These are phyloP conservation scores for Theretra japonica DNA, from an alignment of 2,888 invertebrate genomes.

Conservation along the genomic window DNA sequence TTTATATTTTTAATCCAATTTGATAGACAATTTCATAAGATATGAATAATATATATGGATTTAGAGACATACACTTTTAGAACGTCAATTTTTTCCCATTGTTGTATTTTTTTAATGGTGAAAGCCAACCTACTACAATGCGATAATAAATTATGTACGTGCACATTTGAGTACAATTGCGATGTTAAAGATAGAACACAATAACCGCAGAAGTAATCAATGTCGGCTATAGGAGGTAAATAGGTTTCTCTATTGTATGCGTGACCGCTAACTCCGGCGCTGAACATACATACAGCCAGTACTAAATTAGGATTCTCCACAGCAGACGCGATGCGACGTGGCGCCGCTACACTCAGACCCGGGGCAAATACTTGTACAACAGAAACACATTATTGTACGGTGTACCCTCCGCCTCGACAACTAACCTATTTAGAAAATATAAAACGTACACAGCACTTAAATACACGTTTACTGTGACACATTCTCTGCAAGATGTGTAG, in stretches of 20 bases:
- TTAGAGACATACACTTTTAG: too few relatives aligned
- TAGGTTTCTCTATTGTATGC: background rate
- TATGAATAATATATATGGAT: too few relatives aligned
- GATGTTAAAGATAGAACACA: background rate
- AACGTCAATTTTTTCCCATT: background rate
- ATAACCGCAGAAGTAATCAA: background rate
- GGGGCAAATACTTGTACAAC: conserved; percentile 19
- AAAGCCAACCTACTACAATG: too few relatives aligned
- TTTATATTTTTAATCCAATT: too few relatives aligned
- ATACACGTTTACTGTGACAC: too few relatives aligned
- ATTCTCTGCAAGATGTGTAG: too few relatives aligned
- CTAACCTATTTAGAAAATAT: too few relatives aligned
- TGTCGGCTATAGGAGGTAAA: background rate
- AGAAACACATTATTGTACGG: conserved; percentile 9
- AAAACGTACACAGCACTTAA: too few relatives aligned
- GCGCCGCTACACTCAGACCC: conserved; percentile 20
- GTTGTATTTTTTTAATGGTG: background rate
- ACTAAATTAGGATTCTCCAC: background rate
- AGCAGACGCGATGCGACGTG: conserved; percentile 1
- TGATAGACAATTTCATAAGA: too few relatives aligned
- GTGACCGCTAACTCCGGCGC: background rate
- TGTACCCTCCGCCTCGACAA: background rate
- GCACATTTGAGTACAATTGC: too few relatives aligned
- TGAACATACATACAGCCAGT: background rate
- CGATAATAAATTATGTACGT: too few relatives aligned